Evolutionary conservation across 2,113 vertebrate genomes (phyloP), one percentile per base, ranked within the genome.

Genomic region (Peromyscus leucopus): DNA sequence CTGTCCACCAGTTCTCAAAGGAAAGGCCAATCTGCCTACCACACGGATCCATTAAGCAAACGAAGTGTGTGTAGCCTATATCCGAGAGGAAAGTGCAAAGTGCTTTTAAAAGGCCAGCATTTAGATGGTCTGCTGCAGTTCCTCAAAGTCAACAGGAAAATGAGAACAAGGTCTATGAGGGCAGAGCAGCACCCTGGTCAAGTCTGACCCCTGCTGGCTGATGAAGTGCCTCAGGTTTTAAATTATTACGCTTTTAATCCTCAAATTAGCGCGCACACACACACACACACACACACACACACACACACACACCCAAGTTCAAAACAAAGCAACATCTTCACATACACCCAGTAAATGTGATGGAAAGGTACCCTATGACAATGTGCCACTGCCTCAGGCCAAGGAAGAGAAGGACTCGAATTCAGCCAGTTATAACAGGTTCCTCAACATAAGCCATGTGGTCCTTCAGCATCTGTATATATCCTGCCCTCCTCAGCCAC

Each of bases 91-190:
- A 97, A 96, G 92, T 91, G 65, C 51, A 42, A 2, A 15, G 33
- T 51, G 84, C 88, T 92, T 84, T 92, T 75, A 67, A 61, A 78
- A 75, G 96, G 89, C 91, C 78, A 93, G 46, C 48, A 8, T 11
- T 72, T 9, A 93, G 80, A 89, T 79, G 63, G 82, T 76, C 72
- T 80, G 59, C 28, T 33, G n/a, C 2, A 11, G 59, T n/a, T 91
- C 82, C 78, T 96, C 61, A 59, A 89, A 85, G 71, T 92, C 94
- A 96, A 96, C 95, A 97, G 96, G 97, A 96, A 96, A 72, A 88
- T 5, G 75, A 79, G 55, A 93, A 74, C 65, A 79, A 82, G 2
- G 28, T 92, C 91, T 63, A 0, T 10, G 26, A 93, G 67, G 57
- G 75, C 51, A 82, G 42, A 95, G 24, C 69, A 19, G 6, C 33